Evolutionary conservation across 2,888 invertebrate species (phyloP), one percentile per base, ranked within the genome.

Genomic region (Drosophila planitibia): DNA sequence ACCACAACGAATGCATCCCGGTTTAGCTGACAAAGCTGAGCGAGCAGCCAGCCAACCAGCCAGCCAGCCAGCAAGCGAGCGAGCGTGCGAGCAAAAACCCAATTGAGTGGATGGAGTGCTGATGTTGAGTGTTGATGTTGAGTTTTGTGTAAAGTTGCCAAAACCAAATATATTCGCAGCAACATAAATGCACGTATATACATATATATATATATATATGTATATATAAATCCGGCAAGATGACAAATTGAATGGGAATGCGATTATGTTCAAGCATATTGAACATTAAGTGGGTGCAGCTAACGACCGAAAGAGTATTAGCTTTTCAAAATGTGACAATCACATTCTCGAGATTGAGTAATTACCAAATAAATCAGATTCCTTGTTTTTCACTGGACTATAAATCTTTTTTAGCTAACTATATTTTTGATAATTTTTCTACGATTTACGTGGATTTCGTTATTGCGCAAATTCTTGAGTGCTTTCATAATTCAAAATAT

Each of bases 1-100:
- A 80, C 85, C 89, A 76, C 89, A 85, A 60, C 76, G 70, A 79
- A 75, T 81, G 80, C 74, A 62, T 53, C 44, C 61, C 16, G 1
- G 30, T 37, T 47, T 33, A 54, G 39, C 69, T 69, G 37, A 33
- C 39, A 10, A 22, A 35, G 66, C 47, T 47, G 47, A 14, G 28
- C 39, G 32, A 28, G 55, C 28, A 49, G 58, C 54, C 4, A 14
- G 30, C 30, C 7, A 30, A 7, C 1, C 30, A 30, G 32, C 7
- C 32, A 32, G 7, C 14, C 2, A 37, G 37, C 37, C 16, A 16
- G 19, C 37, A 19, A 35, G 16, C 54, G 6, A 30, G 54, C 54
- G 19, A 33, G 49, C 16, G 5, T 30, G 19, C 16, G 25, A 55
- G 35, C 4, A n/a, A 47, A 47, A 22, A 25, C 55, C 39, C 47